Conservation (phyloP, 2,888 invertebrate genomes). For the Synergus umbraculus region DNA sequence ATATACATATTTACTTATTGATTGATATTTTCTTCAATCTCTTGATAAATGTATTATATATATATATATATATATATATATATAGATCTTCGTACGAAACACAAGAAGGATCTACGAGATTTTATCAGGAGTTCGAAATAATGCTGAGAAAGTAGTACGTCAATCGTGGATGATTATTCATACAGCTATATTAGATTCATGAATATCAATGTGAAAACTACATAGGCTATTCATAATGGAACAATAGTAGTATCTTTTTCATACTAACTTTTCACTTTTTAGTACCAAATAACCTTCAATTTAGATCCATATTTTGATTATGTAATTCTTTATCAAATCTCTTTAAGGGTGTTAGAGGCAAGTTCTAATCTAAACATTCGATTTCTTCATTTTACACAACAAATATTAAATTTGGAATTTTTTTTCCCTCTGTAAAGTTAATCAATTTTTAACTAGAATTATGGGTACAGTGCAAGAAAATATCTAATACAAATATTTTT, state of each 20-base stretch:
- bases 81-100: constrained; percentile 13
- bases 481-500: no score
- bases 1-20: background rate
- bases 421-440: no score
- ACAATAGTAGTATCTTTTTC: background rate
- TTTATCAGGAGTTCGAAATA: background rate
- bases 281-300: background rate
- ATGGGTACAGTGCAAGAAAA: no score
- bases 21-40: constrained; percentile 25
- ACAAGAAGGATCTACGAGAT: constrained; percentile 3
- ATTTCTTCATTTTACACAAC: no score
- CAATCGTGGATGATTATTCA: constrained; percentile 3
- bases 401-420: no score
- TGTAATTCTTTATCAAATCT: background rate
- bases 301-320: no score
- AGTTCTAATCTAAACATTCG: no score
- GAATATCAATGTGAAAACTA: background rate
- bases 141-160: constrained; percentile 10
- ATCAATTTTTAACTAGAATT: no score
- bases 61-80: no score
- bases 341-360: background rate
- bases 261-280: background rate
- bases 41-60: constrained; percentile 1
- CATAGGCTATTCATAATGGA: constrained; percentile 4
- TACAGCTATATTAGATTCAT: constrained; percentile 22